These are phyloP conservation scores for Daktulosphaira vitifoliae DNA, from an alignment of 1,140 invertebrate genomes.

Conservation along the genomic window DNA sequence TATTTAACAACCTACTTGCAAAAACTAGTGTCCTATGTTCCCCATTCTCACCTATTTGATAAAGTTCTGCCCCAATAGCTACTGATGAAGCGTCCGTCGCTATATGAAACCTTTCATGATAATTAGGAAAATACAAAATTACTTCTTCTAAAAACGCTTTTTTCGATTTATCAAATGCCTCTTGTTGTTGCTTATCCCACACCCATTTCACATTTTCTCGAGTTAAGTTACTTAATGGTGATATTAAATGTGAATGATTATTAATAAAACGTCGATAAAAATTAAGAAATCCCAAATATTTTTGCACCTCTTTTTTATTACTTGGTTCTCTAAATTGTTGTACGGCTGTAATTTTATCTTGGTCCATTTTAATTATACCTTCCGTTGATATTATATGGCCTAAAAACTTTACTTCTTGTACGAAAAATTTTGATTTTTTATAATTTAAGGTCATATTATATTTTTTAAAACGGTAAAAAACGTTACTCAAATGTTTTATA, in stretches of 20 bases:
- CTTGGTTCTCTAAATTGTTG: neutral
- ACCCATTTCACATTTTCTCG: neutral
- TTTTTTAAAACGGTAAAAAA: neutral
- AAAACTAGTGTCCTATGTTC: neutral
- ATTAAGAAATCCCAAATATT: neutral
- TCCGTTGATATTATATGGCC: neutral
- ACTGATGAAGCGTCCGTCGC: neutral
- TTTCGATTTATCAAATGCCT: neutral
- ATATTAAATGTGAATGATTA: neutral
- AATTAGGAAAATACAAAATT: conserved; percentile 36
- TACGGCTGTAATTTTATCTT: neutral
- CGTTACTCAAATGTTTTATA: neutral
- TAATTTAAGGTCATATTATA: neutral
- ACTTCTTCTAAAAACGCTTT: neutral
- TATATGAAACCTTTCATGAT: neutral
- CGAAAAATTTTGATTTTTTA: neutral
- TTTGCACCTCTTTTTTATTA: neutral
- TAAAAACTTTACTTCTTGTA: neutral
- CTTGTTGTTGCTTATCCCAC: neutral
- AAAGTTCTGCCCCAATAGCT: neutral
- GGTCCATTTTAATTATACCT: neutral
- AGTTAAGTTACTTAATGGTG: neutral
- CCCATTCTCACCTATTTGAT: neutral
- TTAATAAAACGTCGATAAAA: neutral
- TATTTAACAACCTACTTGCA: neutral